These are phyloP conservation scores for Apteryx owenii DNA, from an alignment of 2,113 vertebrate genomes.

Conservation along the genomic window DNA sequence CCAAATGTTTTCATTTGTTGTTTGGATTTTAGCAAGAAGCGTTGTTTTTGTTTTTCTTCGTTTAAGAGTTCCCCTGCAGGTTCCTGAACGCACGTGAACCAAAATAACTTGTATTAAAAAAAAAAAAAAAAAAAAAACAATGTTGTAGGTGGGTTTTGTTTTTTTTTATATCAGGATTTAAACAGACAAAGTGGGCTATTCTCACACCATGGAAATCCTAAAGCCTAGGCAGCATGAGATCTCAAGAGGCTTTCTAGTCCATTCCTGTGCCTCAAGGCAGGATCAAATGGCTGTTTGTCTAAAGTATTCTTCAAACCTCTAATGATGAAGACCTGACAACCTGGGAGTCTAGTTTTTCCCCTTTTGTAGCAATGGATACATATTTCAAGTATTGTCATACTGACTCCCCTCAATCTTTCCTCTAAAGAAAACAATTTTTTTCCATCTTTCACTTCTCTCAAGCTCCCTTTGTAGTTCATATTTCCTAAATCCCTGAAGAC, in stretches of 20 bases:
- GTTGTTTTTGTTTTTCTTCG: slow-evolving; percentile 21
- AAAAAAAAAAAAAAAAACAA: not conserved
- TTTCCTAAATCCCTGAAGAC: not conserved
- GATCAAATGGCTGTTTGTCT: not conserved
- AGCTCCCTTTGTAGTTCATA: not conserved
- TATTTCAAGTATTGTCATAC: not conserved
- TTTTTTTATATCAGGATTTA: not conserved
- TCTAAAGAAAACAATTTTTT: not conserved
- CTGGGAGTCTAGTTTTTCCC: not conserved
- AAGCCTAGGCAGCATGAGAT: not conserved
- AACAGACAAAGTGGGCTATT: not conserved
- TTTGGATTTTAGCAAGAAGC: slow-evolving; percentile 7
- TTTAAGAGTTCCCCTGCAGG: not conserved
- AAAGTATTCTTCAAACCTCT: not conserved
- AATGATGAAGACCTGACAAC: not conserved
- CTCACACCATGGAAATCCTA: not conserved
- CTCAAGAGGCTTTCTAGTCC: not conserved
- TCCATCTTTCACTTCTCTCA: not conserved
- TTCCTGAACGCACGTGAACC: not conserved
- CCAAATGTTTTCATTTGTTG: not conserved
- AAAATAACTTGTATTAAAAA: not conserved
- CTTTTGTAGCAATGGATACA: not conserved
- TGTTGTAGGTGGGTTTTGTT: not conserved
- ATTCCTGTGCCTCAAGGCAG: not conserved
- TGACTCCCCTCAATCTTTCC: not conserved